Conservation (phyloP, 64 coral and sea anemone species). For the Montipora capricornis region DNA sequence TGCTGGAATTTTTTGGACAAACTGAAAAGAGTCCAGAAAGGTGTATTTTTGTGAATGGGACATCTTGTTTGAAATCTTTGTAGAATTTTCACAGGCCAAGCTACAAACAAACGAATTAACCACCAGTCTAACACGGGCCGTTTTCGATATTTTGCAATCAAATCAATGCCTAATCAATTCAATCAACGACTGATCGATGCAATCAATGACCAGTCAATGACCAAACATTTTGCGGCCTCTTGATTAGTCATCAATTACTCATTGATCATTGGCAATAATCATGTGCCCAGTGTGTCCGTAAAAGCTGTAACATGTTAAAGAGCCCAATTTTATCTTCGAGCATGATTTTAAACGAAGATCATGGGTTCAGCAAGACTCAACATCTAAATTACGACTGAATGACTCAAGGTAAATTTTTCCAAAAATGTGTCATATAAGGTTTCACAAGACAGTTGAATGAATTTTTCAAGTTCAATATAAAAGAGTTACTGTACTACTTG, state of each 20-base stretch:
- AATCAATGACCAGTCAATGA: neutral
- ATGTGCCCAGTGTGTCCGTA: neutral
- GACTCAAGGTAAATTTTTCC: neutral
- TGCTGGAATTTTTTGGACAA: too few relatives aligned
- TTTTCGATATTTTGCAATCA: neutral
- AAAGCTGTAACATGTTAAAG: neutral
- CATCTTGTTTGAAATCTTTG: slow-evolving; percentile 11
- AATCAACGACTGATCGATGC: slow-evolving; percentile 2
- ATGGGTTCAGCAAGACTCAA: neutral
- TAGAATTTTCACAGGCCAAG: slow-evolving; percentile 2
- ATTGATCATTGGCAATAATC: slow-evolving; percentile 35
- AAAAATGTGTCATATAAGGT: neutral
- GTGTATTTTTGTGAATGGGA: neutral
- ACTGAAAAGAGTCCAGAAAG: too few relatives aligned
- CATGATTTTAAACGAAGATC: neutral
- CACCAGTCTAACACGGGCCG: neutral
- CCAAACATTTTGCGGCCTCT: neutral
- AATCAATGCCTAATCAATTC: neutral
- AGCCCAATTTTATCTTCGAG: neutral
- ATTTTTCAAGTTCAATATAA: neutral
- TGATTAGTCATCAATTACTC: slow-evolving; percentile 33
- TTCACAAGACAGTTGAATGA: neutral
- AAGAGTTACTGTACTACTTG: neutral
- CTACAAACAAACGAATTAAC: neutral
- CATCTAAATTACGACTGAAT: neutral